Evolutionary conservation across 1,140 invertebrate genomes (phyloP).

Genomic region (Caenorhabditis remanei): DNA sequence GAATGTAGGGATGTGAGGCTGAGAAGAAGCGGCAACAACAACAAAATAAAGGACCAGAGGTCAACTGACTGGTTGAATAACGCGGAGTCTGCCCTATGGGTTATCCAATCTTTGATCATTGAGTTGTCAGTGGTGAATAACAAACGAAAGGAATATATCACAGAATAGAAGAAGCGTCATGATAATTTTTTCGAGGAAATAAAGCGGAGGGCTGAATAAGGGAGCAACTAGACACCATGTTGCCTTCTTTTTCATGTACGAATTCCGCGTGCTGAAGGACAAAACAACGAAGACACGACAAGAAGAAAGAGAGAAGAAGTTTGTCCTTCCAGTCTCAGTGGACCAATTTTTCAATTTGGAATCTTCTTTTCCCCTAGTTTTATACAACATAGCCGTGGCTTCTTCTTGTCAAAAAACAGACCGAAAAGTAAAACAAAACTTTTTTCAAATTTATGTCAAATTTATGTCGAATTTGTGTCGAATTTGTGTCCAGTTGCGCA

Average conservation of each 20-base stretch:
- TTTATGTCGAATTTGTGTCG: too few relatives aligned
- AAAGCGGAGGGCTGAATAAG: not conserved
- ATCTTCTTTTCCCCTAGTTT: too few relatives aligned
- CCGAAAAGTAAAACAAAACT: too few relatives aligned
- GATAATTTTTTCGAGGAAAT: constrained; percentile 1
- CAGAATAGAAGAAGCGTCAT: not conserved
- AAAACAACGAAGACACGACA: too few relatives aligned
- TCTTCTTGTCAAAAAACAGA: too few relatives aligned
- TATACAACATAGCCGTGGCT: too few relatives aligned
- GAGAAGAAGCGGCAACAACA: not conserved
- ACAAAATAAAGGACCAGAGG: constrained; percentile 33
- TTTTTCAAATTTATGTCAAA: too few relatives aligned
- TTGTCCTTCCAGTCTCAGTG: too few relatives aligned
- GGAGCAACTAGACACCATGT: not conserved
- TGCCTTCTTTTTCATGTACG: not conserved
- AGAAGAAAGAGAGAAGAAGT: too few relatives aligned
- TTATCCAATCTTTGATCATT: constrained; percentile 19
- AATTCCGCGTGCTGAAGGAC: too few relatives aligned
- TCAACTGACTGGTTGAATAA: constrained; percentile 32
- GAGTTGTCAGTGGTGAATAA: constrained; percentile 21
- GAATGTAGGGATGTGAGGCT: not conserved
- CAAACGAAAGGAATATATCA: constrained; percentile 7
- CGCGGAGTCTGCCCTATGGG: not conserved
- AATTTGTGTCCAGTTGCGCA: too few relatives aligned
- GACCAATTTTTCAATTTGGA: too few relatives aligned